phyloP scores from a whole-genome alignment of 1,140 invertebrate species.

The Bradysia coprophila region DNA sequence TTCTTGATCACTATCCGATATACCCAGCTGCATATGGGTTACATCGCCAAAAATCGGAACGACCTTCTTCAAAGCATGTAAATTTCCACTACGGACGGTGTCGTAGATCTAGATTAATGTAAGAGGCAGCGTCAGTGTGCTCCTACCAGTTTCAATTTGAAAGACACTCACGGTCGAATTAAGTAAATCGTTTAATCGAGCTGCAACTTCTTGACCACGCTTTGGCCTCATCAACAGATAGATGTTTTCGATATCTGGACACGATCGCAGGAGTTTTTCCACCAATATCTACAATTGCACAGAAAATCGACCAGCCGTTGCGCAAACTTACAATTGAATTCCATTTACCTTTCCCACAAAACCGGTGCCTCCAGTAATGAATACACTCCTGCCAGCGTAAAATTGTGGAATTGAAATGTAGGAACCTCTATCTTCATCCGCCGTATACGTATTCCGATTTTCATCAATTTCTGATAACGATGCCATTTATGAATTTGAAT shows the following conservation, averaged over 20 bases:
- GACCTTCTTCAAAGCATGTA: constrained; percentile 61
- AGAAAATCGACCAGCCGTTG: background rate
- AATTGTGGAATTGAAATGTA: constrained; percentile 40
- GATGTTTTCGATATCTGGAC: constrained; percentile 61
- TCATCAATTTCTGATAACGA: background rate
- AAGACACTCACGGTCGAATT: constrained; percentile 41
- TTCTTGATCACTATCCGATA: constrained; percentile 54
- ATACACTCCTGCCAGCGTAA: constrained; percentile 46
- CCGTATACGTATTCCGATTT: background rate
- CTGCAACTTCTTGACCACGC: constrained; percentile 50
- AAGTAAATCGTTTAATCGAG: constrained; percentile 45
- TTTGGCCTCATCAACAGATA: constrained; percentile 69
- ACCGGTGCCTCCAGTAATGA: constrained; percentile 66
- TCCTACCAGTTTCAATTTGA: no score
- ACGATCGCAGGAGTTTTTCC: constrained; percentile 69
- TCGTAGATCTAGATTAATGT: constrained; percentile 53
- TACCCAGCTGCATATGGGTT: constrained; percentile 69
- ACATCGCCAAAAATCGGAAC: constrained; percentile 78
- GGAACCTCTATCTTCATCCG: background rate
- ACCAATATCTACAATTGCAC: constrained; percentile 45
- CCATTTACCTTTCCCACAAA: constrained; percentile 63
- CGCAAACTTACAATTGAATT: background rate
- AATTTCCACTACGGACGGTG: constrained; percentile 50
- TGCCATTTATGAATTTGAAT: no score
- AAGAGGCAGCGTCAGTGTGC: no score